These are phyloP conservation scores for Drosophila engyochracea DNA, from an alignment of 2,888 invertebrate species.

Conservation along the genomic window DNA sequence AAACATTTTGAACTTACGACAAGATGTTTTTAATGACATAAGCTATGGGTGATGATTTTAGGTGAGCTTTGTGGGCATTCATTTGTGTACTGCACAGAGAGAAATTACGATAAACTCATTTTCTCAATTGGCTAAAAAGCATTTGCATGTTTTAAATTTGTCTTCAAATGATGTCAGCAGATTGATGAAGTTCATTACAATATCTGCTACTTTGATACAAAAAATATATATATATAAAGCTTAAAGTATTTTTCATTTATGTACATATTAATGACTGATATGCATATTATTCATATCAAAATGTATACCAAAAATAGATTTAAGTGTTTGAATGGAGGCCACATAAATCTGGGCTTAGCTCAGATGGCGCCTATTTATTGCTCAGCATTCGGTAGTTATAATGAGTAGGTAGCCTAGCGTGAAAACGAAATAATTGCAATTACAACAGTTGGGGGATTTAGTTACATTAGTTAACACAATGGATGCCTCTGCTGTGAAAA, in stretches of 20 bases:
- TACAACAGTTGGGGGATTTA: constrained; percentile 44
- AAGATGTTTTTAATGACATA: not conserved
- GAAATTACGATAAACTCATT: not conserved
- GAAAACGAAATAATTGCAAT: constrained; percentile 49
- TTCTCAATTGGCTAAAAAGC: constrained; percentile 1
- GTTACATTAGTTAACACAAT: constrained; percentile 9
- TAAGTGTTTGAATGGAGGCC: not conserved
- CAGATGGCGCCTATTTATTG: not conserved
- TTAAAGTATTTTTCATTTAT: not conserved
- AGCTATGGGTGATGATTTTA: not conserved
- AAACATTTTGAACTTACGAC: not conserved
- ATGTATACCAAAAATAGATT: not conserved
- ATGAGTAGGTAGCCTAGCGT: constrained; percentile 5
- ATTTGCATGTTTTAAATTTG: constrained; percentile 14
- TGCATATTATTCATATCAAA: not conserved
- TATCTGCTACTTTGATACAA: not conserved
- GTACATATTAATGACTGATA: not conserved
- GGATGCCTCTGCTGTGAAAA: constrained; percentile 12
- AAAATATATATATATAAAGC: too few relatives aligned
- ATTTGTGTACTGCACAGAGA: not conserved
- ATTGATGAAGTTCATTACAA: not conserved
- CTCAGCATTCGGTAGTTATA: not conserved
- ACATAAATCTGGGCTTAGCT: not conserved
- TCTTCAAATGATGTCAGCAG: not conserved
- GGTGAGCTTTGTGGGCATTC: not conserved